Evolutionary conservation across 2,797 vertebrate species (phyloP), one percentile per base, ranked within the genome.

Genomic region (Enteromius trimaculatus): DNA sequence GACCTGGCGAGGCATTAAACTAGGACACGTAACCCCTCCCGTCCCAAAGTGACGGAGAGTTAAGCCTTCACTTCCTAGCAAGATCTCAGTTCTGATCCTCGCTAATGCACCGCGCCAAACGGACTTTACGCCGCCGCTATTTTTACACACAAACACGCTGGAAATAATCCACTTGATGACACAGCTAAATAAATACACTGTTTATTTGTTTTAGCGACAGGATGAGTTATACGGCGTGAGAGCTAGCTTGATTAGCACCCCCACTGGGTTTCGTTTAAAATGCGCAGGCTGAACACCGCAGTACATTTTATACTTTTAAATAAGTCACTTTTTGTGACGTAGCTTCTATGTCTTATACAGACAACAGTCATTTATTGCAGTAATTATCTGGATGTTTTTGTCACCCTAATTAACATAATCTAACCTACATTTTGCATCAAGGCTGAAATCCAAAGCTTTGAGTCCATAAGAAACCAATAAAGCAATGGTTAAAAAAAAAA

Each of bases 11-110:
- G 21, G 13, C 31, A 79, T 51, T 58, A 77, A 77, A 75, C 58
- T 65, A 75, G 83, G 69, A 55, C 76, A 79, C 66, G 3, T 49
- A 77, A 29, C 44, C 17, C 37, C 76, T 58, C 80, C 77, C 3
- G 5, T 23, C 34, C 68, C 23, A 62, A 6, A 44, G 19, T 65
- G 79, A 26, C 11, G 23, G 29, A 1, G 62, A 51, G 58, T 23
- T 77, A 85, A 85, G 72, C 79, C 84, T 80, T 76, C 37, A 60
- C 68, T 81, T 70, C 79, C 79, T 70, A 60, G 34, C 64, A 77
- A 80, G 39, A n/a, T 55, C 82, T 60, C 55, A 70, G 74, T 16
- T 60, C 84, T 82, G 80, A 85, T 78, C 80, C 84, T 60, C 51
- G 9, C 66, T 85, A 85, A 85, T 85, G 69, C 74, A 78, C n/a